Percentiles rank a stretch among this genome's conserved stretches.
These are phyloP conservation scores for Athripsodes cinereus DNA, from an alignment of 2,888 invertebrate species.

Conservation along the genomic window DNA sequence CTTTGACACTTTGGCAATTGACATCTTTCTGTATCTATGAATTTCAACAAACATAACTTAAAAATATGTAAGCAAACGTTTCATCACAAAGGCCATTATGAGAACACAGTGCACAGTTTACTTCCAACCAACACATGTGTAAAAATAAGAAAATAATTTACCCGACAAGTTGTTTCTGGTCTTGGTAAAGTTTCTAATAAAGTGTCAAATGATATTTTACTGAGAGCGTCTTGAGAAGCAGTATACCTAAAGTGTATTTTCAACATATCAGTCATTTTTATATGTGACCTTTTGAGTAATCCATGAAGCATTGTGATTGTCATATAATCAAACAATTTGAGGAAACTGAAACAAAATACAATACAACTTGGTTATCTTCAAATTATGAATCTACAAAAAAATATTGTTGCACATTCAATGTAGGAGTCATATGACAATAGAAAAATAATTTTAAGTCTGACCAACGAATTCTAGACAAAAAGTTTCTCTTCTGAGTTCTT, in stretches of 20 bases:
- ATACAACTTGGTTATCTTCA: no score
- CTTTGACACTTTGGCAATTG: no score
- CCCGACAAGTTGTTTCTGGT: slow-evolving; percentile 2
- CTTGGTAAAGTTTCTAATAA: slow-evolving; percentile 40
- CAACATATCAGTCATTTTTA: slow-evolving; percentile 51
- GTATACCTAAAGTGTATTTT: slow-evolving; percentile 47
- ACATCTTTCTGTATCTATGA: no score
- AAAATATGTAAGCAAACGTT: no score
- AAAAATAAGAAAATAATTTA: no score
- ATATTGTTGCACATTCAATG: no score
- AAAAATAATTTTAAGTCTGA: neutral
- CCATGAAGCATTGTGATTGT: slow-evolving; percentile 61
- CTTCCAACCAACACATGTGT: no score
- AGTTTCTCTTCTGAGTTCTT: neutral
- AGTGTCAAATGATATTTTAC: slow-evolving; percentile 40
- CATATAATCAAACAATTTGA: slow-evolving; percentile 67
- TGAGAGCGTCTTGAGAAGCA: slow-evolving; percentile 38
- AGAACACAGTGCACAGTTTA: no score
- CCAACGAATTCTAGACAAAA: neutral
- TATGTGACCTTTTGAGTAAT: slow-evolving; percentile 58
- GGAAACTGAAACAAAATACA: slow-evolving; percentile 48
- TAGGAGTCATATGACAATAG: no score
- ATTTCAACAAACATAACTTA: neutral
- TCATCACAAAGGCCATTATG: no score
- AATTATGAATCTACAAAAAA: no score